Evolutionary conservation across 2,797 vertebrate genomes (phyloP).

Genomic region (Phrynocephalus forsythii): DNA sequence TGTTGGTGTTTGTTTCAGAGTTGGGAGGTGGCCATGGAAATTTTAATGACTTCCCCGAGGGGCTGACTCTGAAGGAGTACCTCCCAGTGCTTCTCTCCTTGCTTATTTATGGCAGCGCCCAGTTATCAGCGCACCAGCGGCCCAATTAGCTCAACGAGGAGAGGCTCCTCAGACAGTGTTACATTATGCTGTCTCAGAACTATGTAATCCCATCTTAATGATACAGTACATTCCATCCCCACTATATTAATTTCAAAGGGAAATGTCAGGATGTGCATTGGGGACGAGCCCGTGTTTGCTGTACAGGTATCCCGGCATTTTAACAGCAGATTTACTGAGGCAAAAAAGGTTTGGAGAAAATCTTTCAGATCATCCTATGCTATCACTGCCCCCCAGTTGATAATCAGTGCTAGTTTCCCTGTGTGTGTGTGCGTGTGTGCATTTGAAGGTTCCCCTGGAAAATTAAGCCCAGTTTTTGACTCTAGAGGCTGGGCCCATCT

Average conservation of each 20-base stretch:
- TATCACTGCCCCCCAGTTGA: neutral
- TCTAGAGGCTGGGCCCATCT: no score
- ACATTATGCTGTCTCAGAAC: slow-evolving; percentile 43
- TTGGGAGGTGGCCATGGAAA: slow-evolving; percentile 30
- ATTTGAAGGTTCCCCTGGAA: no score
- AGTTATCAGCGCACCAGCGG: slow-evolving; percentile 27
- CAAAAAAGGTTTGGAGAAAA: neutral
- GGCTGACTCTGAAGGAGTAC: slow-evolving; percentile 2
- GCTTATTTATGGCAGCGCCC: slow-evolving; percentile 42
- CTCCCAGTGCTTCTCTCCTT: slow-evolving; percentile 21
- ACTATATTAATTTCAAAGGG: slow-evolving; percentile 48
- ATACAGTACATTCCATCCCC: slow-evolving; percentile 33
- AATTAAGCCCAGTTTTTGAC: no score
- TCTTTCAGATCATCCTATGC: no score
- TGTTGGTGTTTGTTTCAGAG: slow-evolving; percentile 36
- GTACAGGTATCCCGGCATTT: neutral
- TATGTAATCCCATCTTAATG: slow-evolving; percentile 47
- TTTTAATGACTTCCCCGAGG: slow-evolving; percentile 50
- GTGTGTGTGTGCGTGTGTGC: no score
- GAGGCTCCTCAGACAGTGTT: slow-evolving; percentile 20
- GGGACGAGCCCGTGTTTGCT: neutral
- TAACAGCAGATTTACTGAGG: neutral
- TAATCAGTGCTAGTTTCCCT: neutral
- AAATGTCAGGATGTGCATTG: slow-evolving; percentile 21
- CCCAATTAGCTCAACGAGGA: slow-evolving; percentile 44